Conservation (phyloP, 2,113 vertebrate genomes). For the Tragelaphus scriptus region DNA sequence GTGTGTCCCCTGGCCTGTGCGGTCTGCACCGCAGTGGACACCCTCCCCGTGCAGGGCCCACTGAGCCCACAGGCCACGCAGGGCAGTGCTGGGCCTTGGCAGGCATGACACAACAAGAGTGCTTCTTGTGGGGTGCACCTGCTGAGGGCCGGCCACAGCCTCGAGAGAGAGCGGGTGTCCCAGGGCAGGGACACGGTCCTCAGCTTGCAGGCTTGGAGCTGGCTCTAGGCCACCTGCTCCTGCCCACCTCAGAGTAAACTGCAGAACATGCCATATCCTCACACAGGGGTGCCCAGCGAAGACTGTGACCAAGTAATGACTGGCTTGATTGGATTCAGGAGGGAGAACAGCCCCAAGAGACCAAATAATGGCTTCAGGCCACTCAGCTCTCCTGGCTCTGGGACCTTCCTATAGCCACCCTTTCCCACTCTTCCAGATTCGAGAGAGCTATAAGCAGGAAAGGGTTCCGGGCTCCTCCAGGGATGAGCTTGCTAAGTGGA, state of each 20-base stretch:
- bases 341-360: not conserved
- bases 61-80: not conserved
- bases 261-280: not conserved
- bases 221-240: not conserved
- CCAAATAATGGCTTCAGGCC: not conserved
- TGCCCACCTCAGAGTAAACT: not conserved
- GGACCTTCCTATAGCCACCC: not conserved
- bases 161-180: rapidly evolving
- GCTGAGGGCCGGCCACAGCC: not conserved
- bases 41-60: rapidly evolving
- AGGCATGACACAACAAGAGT: not conserved
- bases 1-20: rapidly evolving
- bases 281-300: not conserved
- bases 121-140: rapidly evolving
- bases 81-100: not conserved
- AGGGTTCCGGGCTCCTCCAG: not conserved
- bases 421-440: not conserved
- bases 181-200: not conserved
- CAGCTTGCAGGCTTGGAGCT: not conserved
- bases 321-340: not conserved
- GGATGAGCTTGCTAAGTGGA: not conserved
- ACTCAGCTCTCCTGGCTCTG: not conserved
- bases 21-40: not conserved
- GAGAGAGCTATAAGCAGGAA: not conserved
- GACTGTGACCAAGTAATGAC: not conserved